Base-by-base conservation (phyloP, 37 sponge, comb jelly and placozoan genomes). In the Halichondria panicea region DNA sequence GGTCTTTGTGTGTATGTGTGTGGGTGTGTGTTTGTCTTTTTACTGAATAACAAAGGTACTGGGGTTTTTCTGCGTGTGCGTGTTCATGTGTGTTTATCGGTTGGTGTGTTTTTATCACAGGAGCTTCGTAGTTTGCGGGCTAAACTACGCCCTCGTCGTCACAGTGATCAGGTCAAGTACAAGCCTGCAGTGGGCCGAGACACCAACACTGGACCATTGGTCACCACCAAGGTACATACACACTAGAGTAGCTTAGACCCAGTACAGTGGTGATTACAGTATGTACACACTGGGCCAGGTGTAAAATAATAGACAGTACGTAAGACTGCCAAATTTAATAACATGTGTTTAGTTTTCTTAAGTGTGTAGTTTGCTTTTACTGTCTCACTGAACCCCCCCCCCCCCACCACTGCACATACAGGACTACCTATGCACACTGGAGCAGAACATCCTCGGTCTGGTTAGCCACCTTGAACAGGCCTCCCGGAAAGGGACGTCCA, bases 201-300 rank as follows among this genome's bases (percentile, higher is more conserved):
- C 68, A 90, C 86, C 54, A 81, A 81, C 46, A 81, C 82, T 34
- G 91, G 91, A 35, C 72, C 91, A 30, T 74, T 90, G 8, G 91
- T 90, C 22, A 77, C 81, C 6, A 81, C 91, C 1, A 90, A 90
- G 76, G 88, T 87, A 43, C 4, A 74, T n/a, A n/a, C n/a, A n/a
- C n/a, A n/a, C n/a, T n/a, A n/a, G n/a, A n/a, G n/a, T n/a, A n/a
- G n/a, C n/a, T n/a, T n/a, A n/a, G n/a, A n/a, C n/a, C n/a, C n/a
- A n/a, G n/a, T n/a, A n/a, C n/a, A n/a, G n/a, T n/a, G n/a, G n/a
- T n/a, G n/a, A n/a, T n/a, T n/a, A n/a, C n/a, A n/a, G n/a, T n/a
- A n/a, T n/a, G n/a, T n/a, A n/a, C n/a, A n/a, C n/a, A n/a, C n/a
- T n/a, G n/a, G n/a, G n/a, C n/a, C n/a, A n/a, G n/a, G n/a, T n/a